Evolutionary conservation across 2,113 vertebrate genomes (phyloP), one percentile per base, ranked within the genome.

Genomic region (Coturnix japonica): DNA sequence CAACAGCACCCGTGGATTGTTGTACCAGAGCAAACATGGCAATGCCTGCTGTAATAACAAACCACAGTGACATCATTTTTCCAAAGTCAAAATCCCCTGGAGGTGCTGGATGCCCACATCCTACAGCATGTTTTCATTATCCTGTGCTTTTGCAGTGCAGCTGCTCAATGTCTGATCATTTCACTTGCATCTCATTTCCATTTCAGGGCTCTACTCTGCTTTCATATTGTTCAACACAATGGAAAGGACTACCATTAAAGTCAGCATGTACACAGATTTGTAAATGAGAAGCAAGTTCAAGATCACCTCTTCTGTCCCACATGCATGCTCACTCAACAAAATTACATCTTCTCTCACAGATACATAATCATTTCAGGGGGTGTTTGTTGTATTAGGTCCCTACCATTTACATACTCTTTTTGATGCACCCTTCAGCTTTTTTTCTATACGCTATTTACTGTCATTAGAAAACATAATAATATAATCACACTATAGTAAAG

Each of bases 1-100:
- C 21, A 65, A 6, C 1, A 33, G 33, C 37, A 59, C 3, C 26
- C 0, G 1, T 35, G 31, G 41, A 67, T 20, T 46, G 2, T 0
- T 53, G 31, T 21, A 64, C 22, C 11, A n/a, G 25, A 60, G 5
- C 17, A 73, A 73, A 61, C 16, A 46, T 15, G 26, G 6, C 5
- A 25, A 35, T 44, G 31, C 3, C 5, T 51, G 21, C 3, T 33
- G 9, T 17, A 20, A 23, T 30, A 79, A 33, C 0, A 2, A 35
- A 18, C 25, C 33, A 3, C 17, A 72, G 3, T 46, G 73, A 31
- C 1, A 2, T 47, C 22, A 7, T 83, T 22, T 33, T 37, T 10
- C 7, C 19, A 57, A 82, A 89, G 28, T 4, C 31, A 54, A 76
- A 64, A 60, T 4, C 9, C 39, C 8, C 17, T 31, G 37, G 22